phyloP scores from a whole-genome alignment of 2,113 vertebrate species.

The Ammodytes marinus region DNA sequence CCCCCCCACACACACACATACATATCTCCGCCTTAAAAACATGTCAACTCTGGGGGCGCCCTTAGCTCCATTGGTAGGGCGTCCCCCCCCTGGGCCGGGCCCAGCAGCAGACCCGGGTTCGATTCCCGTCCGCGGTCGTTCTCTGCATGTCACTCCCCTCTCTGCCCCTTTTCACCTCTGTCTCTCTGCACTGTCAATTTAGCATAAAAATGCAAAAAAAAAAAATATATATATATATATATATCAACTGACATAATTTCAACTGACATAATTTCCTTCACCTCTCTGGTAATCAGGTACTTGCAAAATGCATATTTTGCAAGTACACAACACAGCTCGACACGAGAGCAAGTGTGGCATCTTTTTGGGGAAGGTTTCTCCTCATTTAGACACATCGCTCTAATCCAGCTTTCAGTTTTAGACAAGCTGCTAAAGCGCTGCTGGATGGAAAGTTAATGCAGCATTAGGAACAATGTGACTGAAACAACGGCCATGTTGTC shows the following conservation, averaged over 20 bases:
- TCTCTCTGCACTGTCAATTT: no score
- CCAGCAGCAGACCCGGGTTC: no score
- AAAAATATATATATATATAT: no score
- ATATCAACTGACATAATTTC: no score
- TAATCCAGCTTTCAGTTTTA: background rate
- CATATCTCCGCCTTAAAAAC: background rate
- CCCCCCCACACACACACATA: background rate
- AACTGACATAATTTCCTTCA: constrained; percentile 20
- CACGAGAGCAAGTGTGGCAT: background rate
- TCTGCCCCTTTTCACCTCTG: no score
- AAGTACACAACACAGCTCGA: constrained; percentile 38
- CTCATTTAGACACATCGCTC: constrained; percentile 14
- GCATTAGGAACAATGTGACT: constrained; percentile 18
- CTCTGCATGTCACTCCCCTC: no score
- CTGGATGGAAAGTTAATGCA: constrained; percentile 9
- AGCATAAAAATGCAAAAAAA: no score
- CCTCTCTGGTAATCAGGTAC: constrained; percentile 32
- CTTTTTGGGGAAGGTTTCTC: constrained; percentile 22
- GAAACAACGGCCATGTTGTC: background rate
- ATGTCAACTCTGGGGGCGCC: background rate
- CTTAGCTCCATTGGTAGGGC: no score
- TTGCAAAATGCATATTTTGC: constrained; percentile 52
- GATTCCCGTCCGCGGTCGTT: no score
- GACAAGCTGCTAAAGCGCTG: background rate
- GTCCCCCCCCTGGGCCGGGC: no score